phyloP scores from a whole-genome alignment of 2,113 vertebrate species.

The Odontesthes bonariensis region DNA sequence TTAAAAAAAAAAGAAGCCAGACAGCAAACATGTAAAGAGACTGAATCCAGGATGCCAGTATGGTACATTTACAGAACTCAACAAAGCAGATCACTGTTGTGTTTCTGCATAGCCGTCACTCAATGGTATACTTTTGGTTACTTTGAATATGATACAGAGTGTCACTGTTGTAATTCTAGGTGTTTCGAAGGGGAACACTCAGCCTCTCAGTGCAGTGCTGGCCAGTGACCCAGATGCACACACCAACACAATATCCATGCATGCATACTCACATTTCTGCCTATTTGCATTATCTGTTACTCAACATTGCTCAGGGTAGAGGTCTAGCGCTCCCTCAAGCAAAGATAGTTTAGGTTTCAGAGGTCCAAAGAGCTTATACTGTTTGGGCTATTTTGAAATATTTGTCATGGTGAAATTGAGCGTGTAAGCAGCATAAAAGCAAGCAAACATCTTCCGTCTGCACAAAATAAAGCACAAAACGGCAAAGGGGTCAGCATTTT shows the following conservation, averaged over 20 bases:
- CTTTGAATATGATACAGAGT: conserved; percentile 19
- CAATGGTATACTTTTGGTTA: background rate
- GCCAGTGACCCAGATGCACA: conserved; percentile 65
- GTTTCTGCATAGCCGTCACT: no score
- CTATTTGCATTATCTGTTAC: conserved; percentile 48
- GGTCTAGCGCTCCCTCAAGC: conserved; percentile 28
- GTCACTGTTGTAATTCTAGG: conserved; percentile 12
- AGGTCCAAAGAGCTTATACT: conserved; percentile 47
- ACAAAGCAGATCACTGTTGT: conserved; percentile 8
- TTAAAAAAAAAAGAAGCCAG: background rate
- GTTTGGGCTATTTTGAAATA: conserved; percentile 25
- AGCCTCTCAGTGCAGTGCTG: conserved; percentile 10
- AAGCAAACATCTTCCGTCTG: background rate
- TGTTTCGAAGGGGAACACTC: conserved; percentile 14
- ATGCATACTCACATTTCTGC: conserved; percentile 43
- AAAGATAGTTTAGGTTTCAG: conserved; percentile 30
- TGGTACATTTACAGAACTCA: conserved; percentile 1
- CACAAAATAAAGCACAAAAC: background rate
- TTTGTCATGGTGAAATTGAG: conserved; percentile 13
- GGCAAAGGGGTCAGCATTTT: no score
- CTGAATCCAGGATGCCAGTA: background rate
- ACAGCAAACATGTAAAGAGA: background rate
- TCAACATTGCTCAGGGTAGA: conserved; percentile 11
- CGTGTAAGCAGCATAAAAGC: background rate
- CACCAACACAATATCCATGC: conserved; percentile 15